phyloP scores from a whole-genome alignment of 2,888 invertebrate genomes.

The Hoplodrina blanda region DNA sequence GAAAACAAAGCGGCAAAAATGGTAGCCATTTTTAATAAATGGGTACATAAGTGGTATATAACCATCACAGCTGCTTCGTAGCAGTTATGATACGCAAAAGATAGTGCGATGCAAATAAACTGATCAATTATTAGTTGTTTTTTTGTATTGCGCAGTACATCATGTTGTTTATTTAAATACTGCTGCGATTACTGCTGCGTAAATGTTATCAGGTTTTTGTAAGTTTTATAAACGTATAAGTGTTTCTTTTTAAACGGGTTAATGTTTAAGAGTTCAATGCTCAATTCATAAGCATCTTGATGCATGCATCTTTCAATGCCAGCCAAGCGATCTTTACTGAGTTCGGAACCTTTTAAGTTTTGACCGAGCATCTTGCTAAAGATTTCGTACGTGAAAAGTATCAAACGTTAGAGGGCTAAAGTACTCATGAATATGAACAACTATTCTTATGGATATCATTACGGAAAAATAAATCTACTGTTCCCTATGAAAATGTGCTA shows the following conservation, averaged over 20 bases:
- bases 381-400: no score
- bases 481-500: no score
- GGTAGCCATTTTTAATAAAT: conserved; percentile 14
- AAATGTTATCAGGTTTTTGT: conserved; percentile 14
- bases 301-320: not conserved
- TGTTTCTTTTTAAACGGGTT: no score
- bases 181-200: not conserved
- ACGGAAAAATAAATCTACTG: no score
- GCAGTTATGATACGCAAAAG: conserved; percentile 14
- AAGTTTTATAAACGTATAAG: no score
- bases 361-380: not conserved
- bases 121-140: conserved; percentile 16
- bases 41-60: not conserved
- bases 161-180: not conserved
- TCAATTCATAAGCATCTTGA: not conserved
- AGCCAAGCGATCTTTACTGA: not conserved
- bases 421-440: no score
- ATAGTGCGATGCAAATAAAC: conserved; percentile 7
- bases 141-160: not conserved
- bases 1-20: conserved; percentile 16
- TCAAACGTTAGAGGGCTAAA: no score
- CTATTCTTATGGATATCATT: no score
- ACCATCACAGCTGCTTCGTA: conserved; percentile 13
- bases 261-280: no score
- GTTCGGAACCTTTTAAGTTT: not conserved